Base-by-base conservation (phyloP, 2,888 invertebrate genomes). In the Nomada ruficornis region DNA sequence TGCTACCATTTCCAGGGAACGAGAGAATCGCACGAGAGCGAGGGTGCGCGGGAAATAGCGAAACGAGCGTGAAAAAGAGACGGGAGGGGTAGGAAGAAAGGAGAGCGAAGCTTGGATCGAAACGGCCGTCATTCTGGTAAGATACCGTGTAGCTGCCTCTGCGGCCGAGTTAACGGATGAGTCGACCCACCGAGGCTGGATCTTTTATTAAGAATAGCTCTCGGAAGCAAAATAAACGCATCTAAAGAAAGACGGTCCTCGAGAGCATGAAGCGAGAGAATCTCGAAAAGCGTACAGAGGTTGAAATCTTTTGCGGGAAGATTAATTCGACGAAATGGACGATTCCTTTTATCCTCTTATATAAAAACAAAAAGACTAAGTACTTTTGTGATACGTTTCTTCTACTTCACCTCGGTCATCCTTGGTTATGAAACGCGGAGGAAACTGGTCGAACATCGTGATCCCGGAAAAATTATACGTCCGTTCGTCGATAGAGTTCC, bases 151-250 rank as follows among this genome's bases (percentile, higher is more conserved):
- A 36, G 36, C 36, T 36, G 60, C 71, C 75, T 59, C 52, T 50
- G 52, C 57, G 63, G 29, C 68, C 47, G 67, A 76, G 77, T 57
- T 77, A 68, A 72, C 64, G 81, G 82, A 84, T 83, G 82, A 81
- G 81, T 81, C 81, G 79, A 77, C 75, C 36, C 72, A 77, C 71
- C 84, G 73, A 52, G 75, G 54, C 60, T 47, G 77, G 64, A 82
- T 84, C 76, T 81, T 87, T 89, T 86, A 88, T 89, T 86, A 84
- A 86, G 86, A 86, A 88, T 87, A 83, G 84, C 87, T 80, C 77
- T 71, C 62, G 67, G 65, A 74, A 74, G 60, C 57, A 67, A 54
- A 64, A 59, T 13, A 50, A 63, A 63, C 64, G 52, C 65, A 23
- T 29, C 26, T 50, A 64, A 11, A 65, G 72, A 23, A 54, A 76